Conservation (phyloP, 2,888 invertebrate genomes). For the Scrobipalpa costella region DNA sequence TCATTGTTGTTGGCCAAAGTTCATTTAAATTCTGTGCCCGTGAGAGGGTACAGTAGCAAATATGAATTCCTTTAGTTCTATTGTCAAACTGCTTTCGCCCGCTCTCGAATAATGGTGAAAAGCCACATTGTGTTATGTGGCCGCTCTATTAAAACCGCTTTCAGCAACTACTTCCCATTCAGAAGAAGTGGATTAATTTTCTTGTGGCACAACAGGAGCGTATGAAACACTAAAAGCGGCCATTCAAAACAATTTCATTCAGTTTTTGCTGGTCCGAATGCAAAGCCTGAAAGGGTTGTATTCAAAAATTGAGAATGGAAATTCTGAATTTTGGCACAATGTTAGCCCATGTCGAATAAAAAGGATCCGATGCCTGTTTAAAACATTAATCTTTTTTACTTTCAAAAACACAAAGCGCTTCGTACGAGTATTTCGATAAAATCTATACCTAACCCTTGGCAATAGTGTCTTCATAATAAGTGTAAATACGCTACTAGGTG, state of each 20-base stretch:
- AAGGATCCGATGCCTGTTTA: no score
- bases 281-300: background rate
- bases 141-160: constrained; percentile 29
- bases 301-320: no score
- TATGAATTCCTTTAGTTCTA: constrained; percentile 77
- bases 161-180: constrained; percentile 26
- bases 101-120: constrained; percentile 66
- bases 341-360: no score
- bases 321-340: no score
- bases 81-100: constrained; percentile 73
- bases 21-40: constrained; percentile 78
- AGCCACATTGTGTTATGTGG: constrained; percentile 59
- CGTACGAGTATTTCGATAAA: no score
- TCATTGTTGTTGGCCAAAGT: constrained; percentile 80
- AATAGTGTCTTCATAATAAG: no score
- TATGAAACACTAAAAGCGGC: constrained; percentile 11
- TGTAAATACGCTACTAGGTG: no score
- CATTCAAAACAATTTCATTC: constrained; percentile 11
- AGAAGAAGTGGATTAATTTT: constrained; percentile 21
- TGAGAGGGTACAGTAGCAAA: constrained; percentile 78
- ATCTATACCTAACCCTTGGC: no score
- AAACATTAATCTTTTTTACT: no score
- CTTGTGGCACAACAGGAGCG: constrained; percentile 1
- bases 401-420: no score
- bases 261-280: background rate